phyloP scores from a whole-genome alignment of 1,140 invertebrate genomes.

The Ditylenchus dipsaci region DNA sequence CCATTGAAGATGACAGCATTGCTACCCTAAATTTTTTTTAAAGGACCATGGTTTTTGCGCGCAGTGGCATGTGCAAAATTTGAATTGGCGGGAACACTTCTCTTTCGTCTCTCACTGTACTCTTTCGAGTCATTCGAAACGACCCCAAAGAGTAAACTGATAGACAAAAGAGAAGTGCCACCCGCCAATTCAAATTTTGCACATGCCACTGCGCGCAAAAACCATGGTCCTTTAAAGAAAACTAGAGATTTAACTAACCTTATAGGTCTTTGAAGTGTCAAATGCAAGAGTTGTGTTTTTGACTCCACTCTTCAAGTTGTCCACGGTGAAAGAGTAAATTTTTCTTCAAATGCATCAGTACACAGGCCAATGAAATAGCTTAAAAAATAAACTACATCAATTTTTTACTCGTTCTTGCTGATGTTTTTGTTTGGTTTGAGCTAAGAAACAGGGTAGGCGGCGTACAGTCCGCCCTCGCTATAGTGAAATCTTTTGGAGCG shows the following conservation, averaged over 20 bases:
- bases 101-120: too few relatives aligned
- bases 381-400: background rate
- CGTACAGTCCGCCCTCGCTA: background rate
- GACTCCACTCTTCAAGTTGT: background rate
- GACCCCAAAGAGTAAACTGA: too few relatives aligned
- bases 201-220: too few relatives aligned
- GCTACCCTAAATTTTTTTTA: background rate
- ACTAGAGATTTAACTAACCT: background rate
- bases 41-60: background rate
- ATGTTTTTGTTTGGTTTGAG: background rate
- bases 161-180: too few relatives aligned
- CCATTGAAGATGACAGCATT: background rate
- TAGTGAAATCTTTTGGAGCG: background rate
- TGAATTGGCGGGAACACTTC: too few relatives aligned
- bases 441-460: background rate
- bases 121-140: too few relatives aligned
- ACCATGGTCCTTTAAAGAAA: too few relatives aligned
- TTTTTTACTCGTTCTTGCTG: background rate
- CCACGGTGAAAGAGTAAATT: background rate
- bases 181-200: too few relatives aligned
- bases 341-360: background rate
- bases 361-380: background rate
- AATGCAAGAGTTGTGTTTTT: background rate
- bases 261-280: background rate
- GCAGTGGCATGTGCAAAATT: background rate